Evolutionary conservation across 2,888 invertebrate species (phyloP).

Genomic region (Tetrapedia diversipes): DNA sequence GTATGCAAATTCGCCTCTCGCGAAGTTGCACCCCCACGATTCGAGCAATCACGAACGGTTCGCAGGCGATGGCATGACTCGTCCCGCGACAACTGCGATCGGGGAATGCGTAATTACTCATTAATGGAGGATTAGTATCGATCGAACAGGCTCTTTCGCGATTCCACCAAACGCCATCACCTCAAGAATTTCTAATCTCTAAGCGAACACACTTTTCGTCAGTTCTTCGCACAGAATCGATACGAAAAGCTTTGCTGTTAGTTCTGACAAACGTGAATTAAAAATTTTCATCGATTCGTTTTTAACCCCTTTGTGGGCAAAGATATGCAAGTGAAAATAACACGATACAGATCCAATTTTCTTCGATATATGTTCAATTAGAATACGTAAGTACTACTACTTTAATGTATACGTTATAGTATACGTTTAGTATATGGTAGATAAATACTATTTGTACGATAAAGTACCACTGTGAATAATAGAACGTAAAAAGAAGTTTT

Average conservation of each 20-base stretch:
- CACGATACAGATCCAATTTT: too few relatives aligned
- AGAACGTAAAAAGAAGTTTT: too few relatives aligned
- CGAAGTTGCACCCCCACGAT: conserved; percentile 10
- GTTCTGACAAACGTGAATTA: too few relatives aligned
- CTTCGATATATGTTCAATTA: too few relatives aligned
- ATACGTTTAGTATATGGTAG: too few relatives aligned
- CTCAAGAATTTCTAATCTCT: conserved; percentile 1
- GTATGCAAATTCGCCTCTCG: conserved; percentile 18
- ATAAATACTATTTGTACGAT: too few relatives aligned
- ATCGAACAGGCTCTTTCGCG: conserved; percentile 10
- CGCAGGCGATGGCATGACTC: conserved; percentile 31
- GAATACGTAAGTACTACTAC: too few relatives aligned
- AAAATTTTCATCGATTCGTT: not conserved
- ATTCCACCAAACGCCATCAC: not conserved
- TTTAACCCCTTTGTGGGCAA: too few relatives aligned
- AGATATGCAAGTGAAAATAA: too few relatives aligned
- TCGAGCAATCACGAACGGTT: conserved; percentile 24
- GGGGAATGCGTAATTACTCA: conserved; percentile 40
- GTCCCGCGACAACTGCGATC: conserved; percentile 13
- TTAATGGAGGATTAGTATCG: conserved; percentile 53
- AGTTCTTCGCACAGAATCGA: not conserved
- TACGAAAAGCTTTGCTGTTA: too few relatives aligned
- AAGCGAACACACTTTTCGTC: not conserved
- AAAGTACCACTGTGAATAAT: too few relatives aligned
- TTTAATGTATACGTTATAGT: too few relatives aligned